Percentiles rank a stretch among this genome's conserved stretches.
Evolutionary conservation across 53 echinoderm and acorn worm genomes (phyloP).

Genomic region (Zoroaster sp.): DNA sequence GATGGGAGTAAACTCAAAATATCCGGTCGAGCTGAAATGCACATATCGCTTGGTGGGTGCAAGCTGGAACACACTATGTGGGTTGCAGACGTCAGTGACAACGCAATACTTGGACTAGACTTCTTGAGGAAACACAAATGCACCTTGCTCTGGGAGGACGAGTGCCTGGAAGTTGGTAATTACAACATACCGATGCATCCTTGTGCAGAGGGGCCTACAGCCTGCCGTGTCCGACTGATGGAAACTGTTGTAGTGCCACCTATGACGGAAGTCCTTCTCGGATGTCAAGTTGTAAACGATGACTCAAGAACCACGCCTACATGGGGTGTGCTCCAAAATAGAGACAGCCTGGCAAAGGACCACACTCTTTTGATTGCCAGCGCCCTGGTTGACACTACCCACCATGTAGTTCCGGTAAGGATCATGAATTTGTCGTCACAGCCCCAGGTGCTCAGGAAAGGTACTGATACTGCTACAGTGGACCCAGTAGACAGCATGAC

Average conservation of each 20-base stretch:
- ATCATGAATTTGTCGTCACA: neutral
- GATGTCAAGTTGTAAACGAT: neutral
- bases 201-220: neutral
- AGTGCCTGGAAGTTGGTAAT: neutral
- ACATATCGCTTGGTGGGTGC: neutral
- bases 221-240: neutral
- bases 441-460: neutral
- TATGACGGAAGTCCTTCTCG: neutral
- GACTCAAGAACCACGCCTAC: neutral
- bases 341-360: neutral
- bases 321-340: neutral
- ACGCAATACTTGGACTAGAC: slow-evolving; percentile 8
- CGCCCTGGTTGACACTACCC: neutral
- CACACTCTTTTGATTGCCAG: neutral
- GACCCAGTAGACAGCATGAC: neutral
- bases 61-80: neutral
- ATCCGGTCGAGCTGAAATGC: neutral
- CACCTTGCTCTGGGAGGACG: neutral
- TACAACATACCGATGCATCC: neutral
- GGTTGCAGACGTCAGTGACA: slow-evolving; percentile 4
- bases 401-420: neutral
- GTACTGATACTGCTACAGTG: neutral
- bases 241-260: neutral
- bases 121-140: neutral
- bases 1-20: neutral